Base-by-base conservation (phyloP, 2,888 invertebrate species). In the Eulithis prunata region DNA sequence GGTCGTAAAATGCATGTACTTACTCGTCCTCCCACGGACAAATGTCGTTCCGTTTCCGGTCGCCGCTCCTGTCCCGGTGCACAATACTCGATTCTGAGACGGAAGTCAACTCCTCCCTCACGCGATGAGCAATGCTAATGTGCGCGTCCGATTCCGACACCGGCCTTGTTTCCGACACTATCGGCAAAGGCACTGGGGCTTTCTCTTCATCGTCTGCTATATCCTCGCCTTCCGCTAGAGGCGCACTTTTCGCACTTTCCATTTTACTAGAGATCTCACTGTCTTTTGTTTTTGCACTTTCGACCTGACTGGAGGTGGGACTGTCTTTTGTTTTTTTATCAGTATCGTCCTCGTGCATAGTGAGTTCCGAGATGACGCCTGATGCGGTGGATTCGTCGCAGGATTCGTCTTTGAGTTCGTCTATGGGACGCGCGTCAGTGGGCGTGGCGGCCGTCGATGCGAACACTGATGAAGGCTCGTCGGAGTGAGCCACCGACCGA, bases 1-100 rank as follows among this genome's bases (percentile, higher is more conserved):
- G 32, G 1, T 32, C 32, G 32, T 41, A 41, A 11, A 8, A 8
- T 8, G 41, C 8, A 21, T 46, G 41, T 89, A 96, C 97, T 97
- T 95, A 98, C 98, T 98, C 97, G 94, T 98, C 97, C 95, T 98
- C 98, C 98, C 98, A 98, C 66, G 98, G 98, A 94, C 98, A 98
- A 85, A 98, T 96, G 91, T 97, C 97, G 91, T 96, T 97, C 90
- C 95, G 95, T 80, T 85, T 88, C 72, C 84, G 83, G 73, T 87
- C 88, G 79, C 83, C 84, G 82, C 86, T 88, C 84, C 81, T 86
- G 82, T 86, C 88, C 83, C 85, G 85, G 83, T 86, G 90, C 88
- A 90, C 91, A 84, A 89, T 87, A 88, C 87, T 86, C 75, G 90
- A 83, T 80, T 89, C 87, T 71, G 91, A 87, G 77, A 86, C 86